These are phyloP conservation scores for Smittia sp. DNA, from an alignment of 2,888 invertebrate genomes.

Conservation along the genomic window DNA sequence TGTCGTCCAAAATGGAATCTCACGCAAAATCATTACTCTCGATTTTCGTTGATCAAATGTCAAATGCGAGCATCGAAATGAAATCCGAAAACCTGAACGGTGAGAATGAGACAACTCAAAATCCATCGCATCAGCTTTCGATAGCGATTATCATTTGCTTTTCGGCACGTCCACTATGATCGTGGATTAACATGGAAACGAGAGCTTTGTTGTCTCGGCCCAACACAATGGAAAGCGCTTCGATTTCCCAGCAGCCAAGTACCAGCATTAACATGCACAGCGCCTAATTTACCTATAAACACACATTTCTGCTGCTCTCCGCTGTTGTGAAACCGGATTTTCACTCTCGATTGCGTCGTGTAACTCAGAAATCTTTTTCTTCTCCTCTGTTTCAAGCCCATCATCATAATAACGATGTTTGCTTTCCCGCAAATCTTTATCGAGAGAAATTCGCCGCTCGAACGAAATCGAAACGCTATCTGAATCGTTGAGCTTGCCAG, in stretches of 20 bases:
- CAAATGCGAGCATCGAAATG: background rate
- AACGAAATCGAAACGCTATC: background rate
- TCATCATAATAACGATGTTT: background rate
- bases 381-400: background rate
- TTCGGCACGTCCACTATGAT: background rate
- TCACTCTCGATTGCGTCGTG: constrained; percentile 17
- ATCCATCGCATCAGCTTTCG: background rate
- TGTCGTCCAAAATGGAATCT: no score
- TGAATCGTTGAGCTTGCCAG: background rate
- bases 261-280: constrained; percentile 2
- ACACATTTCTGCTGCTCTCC: constrained; percentile 34
- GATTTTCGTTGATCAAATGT: constrained; percentile 2
- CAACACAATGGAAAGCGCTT: background rate
- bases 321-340: constrained; percentile 30
- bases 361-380: background rate
- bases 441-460: background rate
- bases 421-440: constrained; percentile 13
- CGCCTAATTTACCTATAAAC: constrained; percentile 36
- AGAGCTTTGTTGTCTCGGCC: background rate
- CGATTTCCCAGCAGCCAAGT: background rate
- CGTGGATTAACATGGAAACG: background rate
- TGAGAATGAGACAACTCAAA: background rate
- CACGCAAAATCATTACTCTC: no score
- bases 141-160: background rate
- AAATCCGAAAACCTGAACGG: background rate